A percentile compares a stretch with the other conserved stretches of the same genome.
Conservation (phyloP, 2,797 vertebrate species). For the Myotis daubentonii region DNA sequence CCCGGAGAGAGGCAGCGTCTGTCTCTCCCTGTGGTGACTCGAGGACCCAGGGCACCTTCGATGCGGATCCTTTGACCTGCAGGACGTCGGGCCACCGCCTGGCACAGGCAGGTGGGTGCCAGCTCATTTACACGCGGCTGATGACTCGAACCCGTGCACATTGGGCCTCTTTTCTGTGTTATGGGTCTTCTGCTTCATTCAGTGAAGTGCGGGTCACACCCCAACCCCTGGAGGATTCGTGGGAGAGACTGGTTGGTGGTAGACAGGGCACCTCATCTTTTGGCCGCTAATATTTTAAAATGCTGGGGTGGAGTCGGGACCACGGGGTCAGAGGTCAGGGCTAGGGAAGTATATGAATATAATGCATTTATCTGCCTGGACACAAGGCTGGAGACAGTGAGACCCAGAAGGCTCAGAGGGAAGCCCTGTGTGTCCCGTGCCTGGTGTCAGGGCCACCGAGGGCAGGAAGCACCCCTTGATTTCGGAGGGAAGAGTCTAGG, state of each 20-base stretch:
- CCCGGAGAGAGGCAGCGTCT: too few species aligned
- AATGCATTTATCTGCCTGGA: not conserved
- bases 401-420: not conserved
- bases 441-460: not conserved
- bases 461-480: not conserved
- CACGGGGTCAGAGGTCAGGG: not conserved
- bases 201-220: not conserved
- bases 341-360: not conserved
- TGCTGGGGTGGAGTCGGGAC: not conserved
- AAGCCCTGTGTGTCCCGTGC: not conserved
- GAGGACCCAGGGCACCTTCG: not conserved
- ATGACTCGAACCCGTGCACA: not conserved
- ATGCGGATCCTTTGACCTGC: not conserved
- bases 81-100: not conserved
- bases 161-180: not conserved
- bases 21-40: not conserved
- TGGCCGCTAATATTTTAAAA: not conserved
- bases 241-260: not conserved
- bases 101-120: slow-evolving; percentile 46
- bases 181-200: not conserved
- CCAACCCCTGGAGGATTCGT: not conserved
- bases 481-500: not conserved
- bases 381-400: not conserved
- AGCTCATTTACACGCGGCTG: not conserved
- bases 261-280: not conserved